phyloP scores from a whole-genome alignment of 2,888 invertebrate species.

The Chrysotoxum bicinctum region DNA sequence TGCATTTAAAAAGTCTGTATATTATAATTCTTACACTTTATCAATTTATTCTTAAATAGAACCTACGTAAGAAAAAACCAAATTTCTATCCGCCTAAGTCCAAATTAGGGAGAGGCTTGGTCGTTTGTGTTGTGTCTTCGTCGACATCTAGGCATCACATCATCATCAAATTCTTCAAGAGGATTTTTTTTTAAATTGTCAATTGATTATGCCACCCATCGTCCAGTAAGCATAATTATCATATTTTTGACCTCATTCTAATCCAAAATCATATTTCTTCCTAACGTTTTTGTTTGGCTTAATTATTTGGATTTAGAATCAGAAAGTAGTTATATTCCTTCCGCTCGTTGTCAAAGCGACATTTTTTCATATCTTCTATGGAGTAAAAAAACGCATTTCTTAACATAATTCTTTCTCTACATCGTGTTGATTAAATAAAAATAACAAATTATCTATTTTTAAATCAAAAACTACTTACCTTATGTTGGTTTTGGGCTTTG shows the following conservation, averaged over 20 bases:
- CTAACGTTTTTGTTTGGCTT: constrained; percentile 30
- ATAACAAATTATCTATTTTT: constrained; percentile 65
- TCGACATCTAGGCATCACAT: constrained; percentile 37
- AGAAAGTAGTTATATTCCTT: constrained; percentile 30
- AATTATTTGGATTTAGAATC: constrained; percentile 17
- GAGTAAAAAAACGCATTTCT: constrained; percentile 18
- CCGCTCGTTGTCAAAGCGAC: constrained; percentile 4
- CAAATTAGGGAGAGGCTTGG: constrained; percentile 69
- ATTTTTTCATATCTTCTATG: constrained; percentile 51
- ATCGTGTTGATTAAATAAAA: constrained; percentile 46
- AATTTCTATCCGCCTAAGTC: constrained; percentile 45
- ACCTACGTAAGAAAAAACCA: constrained; percentile 38
- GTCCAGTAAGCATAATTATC: constrained; percentile 63
- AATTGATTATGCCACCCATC: constrained; percentile 65
- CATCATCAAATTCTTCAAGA: constrained; percentile 46
- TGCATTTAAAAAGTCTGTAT: neutral
- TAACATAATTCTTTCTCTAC: constrained; percentile 31
- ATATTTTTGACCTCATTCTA: constrained; percentile 43
- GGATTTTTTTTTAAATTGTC: constrained; percentile 38
- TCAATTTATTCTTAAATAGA: constrained; percentile 27
- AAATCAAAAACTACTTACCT: constrained; percentile 33
- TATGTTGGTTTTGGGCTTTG: constrained; percentile 34
- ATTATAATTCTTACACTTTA: neutral
- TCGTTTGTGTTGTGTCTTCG: constrained; percentile 30
- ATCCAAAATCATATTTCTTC: constrained; percentile 51